Base-by-base conservation (phyloP, 2,888 invertebrate genomes). In the Scaptomyza caliginosa region DNA sequence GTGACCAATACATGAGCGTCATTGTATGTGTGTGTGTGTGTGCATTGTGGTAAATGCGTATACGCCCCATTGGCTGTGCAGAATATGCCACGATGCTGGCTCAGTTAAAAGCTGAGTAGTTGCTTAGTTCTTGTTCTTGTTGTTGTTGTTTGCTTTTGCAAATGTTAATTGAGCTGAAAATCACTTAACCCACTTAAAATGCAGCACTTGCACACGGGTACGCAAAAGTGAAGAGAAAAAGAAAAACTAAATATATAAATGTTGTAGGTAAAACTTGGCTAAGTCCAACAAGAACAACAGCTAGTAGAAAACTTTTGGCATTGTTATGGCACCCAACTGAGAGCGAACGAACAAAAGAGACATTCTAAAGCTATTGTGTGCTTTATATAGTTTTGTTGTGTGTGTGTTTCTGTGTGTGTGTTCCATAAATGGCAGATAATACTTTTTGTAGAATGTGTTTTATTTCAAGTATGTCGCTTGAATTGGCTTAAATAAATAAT, bases 101-200 rank as follows among this genome's bases (percentile, higher is more conserved):
- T 50, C 40, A 32, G 19, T 49, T 52, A 30, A n/a, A n/a, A 28
- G 38, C 10, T 42, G 28, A 43, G 43, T 43, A 42, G 42, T 17
- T 43, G 43, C 7, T 16, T 43, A n/a, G 43, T 43, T 46, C 10
- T 28, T 30, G 57, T 21, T 17, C 17, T 21, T 24, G 30, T 34
- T 30, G 23, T 48, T 55, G 28, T 64, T 54, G 21, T 28, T 39
- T 32, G 34, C 60, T 64, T 60, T 59, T 58, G 82, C 85, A 74
- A 74, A 70, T 86, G 80, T 79, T 88, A 88, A 81, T 81, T 88
- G 88, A 86, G 80, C 80, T 72, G 77, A 81, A 86, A 88, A 81
- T 81, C 88, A 88, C 80, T 88, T 88, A 86, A 67, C 80, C 83
- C 67, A 86, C 63, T 75, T 82, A 51, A 67, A 72, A 58, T 46